These are phyloP conservation scores for Bradypus variegatus DNA, from an alignment of 2,797 vertebrate species.

Conservation along the genomic window DNA sequence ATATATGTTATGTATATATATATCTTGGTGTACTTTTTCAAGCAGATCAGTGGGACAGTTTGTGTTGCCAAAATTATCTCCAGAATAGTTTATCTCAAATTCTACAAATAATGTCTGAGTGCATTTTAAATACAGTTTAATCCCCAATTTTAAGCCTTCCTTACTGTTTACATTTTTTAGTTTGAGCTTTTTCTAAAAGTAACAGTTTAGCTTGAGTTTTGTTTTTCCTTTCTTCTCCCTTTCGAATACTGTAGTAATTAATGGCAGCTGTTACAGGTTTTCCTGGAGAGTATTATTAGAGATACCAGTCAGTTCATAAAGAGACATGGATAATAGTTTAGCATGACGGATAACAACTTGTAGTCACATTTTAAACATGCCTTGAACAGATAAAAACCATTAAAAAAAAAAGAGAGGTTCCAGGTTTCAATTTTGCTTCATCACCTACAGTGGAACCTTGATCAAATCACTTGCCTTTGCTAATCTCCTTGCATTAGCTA, in stretches of 20 bases:
- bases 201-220: not conserved
- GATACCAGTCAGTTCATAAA: constrained; percentile 5
- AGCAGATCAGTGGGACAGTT: not conserved
- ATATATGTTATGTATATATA: not conserved
- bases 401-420: not conserved
- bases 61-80: not conserved
- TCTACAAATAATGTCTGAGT: not conserved
- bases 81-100: not conserved
- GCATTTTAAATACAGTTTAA: constrained; percentile 6
- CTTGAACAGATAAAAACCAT: constrained; percentile 25
- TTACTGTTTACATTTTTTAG: not conserved
- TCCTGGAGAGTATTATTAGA: constrained; percentile 8
- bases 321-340: not conserved
- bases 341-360: not conserved
- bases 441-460: not conserved
- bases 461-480: not conserved
- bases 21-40: not conserved
- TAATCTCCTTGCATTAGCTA: not conserved
- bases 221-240: not conserved
- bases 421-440: not conserved
- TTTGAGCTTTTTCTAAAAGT: constrained; percentile 31
- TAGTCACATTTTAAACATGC: constrained; percentile 31
- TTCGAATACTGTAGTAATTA: not conserved
- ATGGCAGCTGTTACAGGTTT: not conserved
- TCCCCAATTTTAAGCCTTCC: not conserved